A percentile compares a stretch with the other conserved stretches of the same genome.
Evolutionary conservation across 1,140 invertebrate species (phyloP).

Genomic region (Hyphantria cunea): DNA sequence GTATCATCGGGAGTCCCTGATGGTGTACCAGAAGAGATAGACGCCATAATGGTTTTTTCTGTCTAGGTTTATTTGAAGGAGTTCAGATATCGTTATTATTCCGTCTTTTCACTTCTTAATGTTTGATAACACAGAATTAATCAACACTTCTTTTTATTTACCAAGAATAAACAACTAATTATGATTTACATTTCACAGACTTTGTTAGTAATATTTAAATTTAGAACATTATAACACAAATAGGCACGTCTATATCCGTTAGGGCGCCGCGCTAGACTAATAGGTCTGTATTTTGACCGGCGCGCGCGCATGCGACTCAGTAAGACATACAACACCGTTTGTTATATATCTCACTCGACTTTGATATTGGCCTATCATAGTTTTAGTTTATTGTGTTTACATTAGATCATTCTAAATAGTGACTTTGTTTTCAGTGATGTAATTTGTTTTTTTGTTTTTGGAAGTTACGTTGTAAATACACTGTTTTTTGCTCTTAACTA

Average conservation of each 20-base stretch:
- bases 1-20: constrained; percentile 40
- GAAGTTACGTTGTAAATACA: too few relatives aligned
- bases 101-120: neutral
- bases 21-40: constrained; percentile 41
- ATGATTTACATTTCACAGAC: neutral
- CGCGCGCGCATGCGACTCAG: constrained; percentile 40
- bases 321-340: too few relatives aligned
- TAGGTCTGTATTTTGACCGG: constrained; percentile 30
- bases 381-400: neutral
- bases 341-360: too few relatives aligned
- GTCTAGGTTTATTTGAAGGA: neutral
- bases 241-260: constrained; percentile 32
- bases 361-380: too few relatives aligned
- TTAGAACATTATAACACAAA: constrained; percentile 19
- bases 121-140: neutral
- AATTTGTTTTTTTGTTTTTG: too few relatives aligned
- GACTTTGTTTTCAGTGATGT: too few relatives aligned
- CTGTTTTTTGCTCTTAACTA: too few relatives aligned
- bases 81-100: neutral
- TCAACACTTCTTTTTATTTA: neutral
- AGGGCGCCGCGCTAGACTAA: constrained; percentile 39
- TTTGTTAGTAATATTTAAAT: constrained; percentile 9
- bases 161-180: neutral
- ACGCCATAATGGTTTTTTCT: constrained; percentile 38
- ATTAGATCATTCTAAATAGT: neutral